Conservation (phyloP, 1,140 invertebrate genomes). For the Neotoxoptera formosana region DNA sequence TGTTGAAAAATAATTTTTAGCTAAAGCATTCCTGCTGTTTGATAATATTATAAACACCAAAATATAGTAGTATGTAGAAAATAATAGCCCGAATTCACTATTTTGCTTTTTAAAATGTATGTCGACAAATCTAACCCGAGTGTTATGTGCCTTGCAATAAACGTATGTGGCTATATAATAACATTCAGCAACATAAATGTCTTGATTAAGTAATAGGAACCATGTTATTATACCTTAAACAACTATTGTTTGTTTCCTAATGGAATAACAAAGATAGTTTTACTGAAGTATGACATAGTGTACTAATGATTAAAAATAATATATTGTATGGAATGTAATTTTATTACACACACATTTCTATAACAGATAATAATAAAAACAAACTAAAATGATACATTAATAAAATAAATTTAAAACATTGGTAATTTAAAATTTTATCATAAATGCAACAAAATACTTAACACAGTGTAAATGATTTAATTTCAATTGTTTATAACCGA, state of each 20-base stretch:
- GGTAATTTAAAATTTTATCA: neutral
- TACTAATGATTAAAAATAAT: neutral
- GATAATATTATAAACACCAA: neutral
- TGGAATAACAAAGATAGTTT: neutral
- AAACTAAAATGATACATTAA: neutral
- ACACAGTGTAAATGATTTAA: neutral
- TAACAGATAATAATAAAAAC: neutral
- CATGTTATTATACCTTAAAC: neutral
- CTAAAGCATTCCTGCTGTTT: neutral
- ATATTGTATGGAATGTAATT: neutral
- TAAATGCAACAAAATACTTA: neutral
- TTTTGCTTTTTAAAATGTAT: neutral
- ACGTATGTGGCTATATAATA: neutral
- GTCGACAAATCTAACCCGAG: neutral
- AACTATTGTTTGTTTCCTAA: neutral
- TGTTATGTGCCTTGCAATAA: neutral
- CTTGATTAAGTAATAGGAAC: neutral
- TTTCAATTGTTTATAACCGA: neutral
- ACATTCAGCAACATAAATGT: neutral
- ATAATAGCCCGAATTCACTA: neutral
- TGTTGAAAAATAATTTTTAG: neutral
- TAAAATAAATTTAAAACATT: neutral
- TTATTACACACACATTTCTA: neutral
- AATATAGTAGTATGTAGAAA: too few relatives aligned
- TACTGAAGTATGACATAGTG: neutral